These are phyloP conservation scores for Sphaerodactylus townsendi DNA, from an alignment of 2,113 vertebrate species.

Conservation along the genomic window DNA sequence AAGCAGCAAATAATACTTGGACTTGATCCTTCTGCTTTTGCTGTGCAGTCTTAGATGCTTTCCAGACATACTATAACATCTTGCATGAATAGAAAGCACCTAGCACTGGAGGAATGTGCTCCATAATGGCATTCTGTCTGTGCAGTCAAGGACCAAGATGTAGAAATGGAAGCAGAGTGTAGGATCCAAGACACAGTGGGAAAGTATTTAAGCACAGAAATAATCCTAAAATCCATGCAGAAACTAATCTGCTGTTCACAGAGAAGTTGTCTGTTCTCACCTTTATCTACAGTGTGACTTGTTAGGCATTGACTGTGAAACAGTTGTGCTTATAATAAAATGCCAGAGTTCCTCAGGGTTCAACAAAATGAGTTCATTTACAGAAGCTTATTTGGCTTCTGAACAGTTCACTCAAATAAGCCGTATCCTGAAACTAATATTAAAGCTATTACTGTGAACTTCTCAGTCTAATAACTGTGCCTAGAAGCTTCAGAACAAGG, in stretches of 20 bases:
- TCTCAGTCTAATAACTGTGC: conserved; percentile 4
- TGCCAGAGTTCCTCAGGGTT: neutral
- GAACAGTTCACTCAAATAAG: conserved; percentile 34
- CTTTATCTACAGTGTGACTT: neutral
- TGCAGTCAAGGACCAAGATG: too few relatives aligned
- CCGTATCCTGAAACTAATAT: neutral
- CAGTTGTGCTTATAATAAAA: neutral
- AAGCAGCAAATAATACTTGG: neutral
- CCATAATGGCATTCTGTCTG: too few relatives aligned
- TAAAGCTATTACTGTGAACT: neutral
- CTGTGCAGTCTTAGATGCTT: too few relatives aligned
- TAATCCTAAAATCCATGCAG: neutral
- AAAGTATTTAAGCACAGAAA: neutral
- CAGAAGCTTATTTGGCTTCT: conserved; percentile 5
- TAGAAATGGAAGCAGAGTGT: too few relatives aligned
- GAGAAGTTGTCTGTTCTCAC: neutral
- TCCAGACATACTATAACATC: too few relatives aligned
- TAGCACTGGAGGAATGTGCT: too few relatives aligned
- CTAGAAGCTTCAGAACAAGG: neutral
- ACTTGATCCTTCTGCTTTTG: too few relatives aligned
- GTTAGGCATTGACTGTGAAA: neutral
- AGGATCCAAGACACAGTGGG: too few relatives aligned
- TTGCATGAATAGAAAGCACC: too few relatives aligned
- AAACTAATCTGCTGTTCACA: neutral
- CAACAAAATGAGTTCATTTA: neutral